Percentiles rank a stretch among this genome's conserved stretches.
Evolutionary conservation across 2,888 invertebrate genomes (phyloP).

Genomic region (Cloeon dipterum): DNA sequence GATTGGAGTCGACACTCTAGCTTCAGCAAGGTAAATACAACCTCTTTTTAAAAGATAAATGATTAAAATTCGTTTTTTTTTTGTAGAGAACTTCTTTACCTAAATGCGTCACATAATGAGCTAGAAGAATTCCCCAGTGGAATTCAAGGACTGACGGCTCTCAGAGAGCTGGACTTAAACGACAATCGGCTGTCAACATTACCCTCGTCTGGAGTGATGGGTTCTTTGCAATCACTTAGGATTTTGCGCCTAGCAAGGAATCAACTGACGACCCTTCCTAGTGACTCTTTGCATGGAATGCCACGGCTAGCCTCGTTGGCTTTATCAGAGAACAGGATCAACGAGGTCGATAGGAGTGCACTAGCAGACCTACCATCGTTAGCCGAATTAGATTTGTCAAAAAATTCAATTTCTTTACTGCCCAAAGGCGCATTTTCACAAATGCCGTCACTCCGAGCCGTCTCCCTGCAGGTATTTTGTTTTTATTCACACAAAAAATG

Average conservation of each 20-base stretch:
- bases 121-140: conserved; percentile 47
- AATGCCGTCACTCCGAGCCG: conserved; percentile 23
- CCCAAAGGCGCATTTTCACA: conserved; percentile 37
- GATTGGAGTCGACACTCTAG: neutral
- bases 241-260: conserved; percentile 11
- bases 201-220: conserved; percentile 15
- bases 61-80: too few relatives aligned
- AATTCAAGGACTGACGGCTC: conserved; percentile 35
- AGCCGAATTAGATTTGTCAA: conserved; percentile 12
- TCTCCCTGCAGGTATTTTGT: neutral
- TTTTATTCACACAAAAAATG: neutral
- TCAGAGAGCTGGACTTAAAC: conserved; percentile 53
- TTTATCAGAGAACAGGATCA: conserved; percentile 25
- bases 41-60: too few relatives aligned
- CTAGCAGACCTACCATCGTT: conserved; percentile 45
- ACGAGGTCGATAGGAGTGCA: conserved; percentile 16
- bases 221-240: neutral
- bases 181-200: conserved; percentile 49
- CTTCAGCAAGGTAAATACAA: neutral
- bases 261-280: conserved; percentile 18
- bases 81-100: conserved; percentile 40
- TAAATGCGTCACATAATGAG: conserved; percentile 58
- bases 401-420: conserved; percentile 21
- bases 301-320: neutral
- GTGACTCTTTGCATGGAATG: neutral